phyloP scores from a whole-genome alignment of 2,888 invertebrate species.

The Tineola bisselliella region DNA sequence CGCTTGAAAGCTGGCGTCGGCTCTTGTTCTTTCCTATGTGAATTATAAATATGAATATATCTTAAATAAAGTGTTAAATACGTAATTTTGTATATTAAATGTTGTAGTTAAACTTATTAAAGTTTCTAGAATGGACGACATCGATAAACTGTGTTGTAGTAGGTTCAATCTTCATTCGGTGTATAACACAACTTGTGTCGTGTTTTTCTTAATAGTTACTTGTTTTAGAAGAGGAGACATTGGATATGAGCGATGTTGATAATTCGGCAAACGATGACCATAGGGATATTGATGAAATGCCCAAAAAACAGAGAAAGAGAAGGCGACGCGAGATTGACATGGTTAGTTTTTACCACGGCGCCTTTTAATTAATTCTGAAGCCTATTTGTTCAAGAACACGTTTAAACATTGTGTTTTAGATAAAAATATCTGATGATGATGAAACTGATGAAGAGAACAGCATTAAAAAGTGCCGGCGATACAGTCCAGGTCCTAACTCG shows the following conservation, averaged over 20 bases:
- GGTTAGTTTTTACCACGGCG: conserved; percentile 33
- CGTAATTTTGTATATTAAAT: too few species aligned
- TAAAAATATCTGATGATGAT: conserved; percentile 48
- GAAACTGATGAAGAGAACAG: conserved; percentile 54
- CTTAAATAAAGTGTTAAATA: too few species aligned
- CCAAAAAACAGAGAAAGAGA: conserved; percentile 44
- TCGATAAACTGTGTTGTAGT: conserved; percentile 59
- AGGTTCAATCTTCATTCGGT: conserved; percentile 25
- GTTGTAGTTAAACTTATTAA: not conserved
- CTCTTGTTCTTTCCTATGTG: too few species aligned
- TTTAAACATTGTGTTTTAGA: too few species aligned
- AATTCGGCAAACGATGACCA: conserved; percentile 50
- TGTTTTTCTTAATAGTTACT: not conserved
- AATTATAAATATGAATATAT: too few species aligned
- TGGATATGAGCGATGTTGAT: conserved; percentile 57
- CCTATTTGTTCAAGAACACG: too few species aligned
- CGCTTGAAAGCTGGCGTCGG: too few species aligned
- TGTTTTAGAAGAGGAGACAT: conserved; percentile 45
- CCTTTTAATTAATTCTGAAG: too few species aligned
- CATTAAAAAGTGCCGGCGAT: conserved; percentile 44
- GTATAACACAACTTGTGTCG: not conserved
- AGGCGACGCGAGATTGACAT: conserved; percentile 57
- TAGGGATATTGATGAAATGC: conserved; percentile 46
- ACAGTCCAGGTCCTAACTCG: conserved; percentile 53
- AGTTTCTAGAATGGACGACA: conserved; percentile 34